Evolutionary conservation across 2,888 invertebrate species (phyloP), one percentile per base, ranked within the genome.

Genomic region (Caenorhabditis parvicauda): DNA sequence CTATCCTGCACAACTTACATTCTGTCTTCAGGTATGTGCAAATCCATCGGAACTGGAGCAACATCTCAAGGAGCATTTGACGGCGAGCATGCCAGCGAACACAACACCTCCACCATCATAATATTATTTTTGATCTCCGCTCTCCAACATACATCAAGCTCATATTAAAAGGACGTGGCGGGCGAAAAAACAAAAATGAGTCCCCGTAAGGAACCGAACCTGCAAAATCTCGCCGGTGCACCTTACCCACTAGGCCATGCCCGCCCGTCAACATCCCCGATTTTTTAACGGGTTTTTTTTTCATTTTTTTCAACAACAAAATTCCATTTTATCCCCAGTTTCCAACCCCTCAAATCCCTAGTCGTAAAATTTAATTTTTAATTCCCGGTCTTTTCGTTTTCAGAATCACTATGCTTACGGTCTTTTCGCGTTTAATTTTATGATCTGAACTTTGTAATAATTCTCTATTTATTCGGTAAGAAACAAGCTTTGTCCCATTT

Each of bases 21-120:
- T 19, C 5, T 7, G 12, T 21, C 55, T 56, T 27, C 38, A 56
- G 56, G 62, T 64, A 12, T 76, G 75, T 49, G 27, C 66, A 21
- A 64, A 69, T 6, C 64, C 74, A 3, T 29, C 39, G 21, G 76
- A 77, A 32, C 55, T 78, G 35, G 72, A 76, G 51, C 59, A 63
- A 19, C 77, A 77, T 50, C 55, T 77, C 32, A 76, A 73, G 53
- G 63, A 64, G 29, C 77, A 77, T 60, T 77, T 76, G 28, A 28
- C 21, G 2, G 4, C 43, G 2, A 12, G 21, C 3, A 41, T n/a
- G 4, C 35, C 39, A 12, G 5, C 50, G 0, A 39, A 49, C 17
- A 39, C 48, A n/a, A 57, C 61, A 2, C 61, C 61, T 1, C 61
- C 61, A 32, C 57, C 57, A n/a, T 62, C 61, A 17, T 61, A 55